Base-by-base conservation (phyloP, 2,888 invertebrate genomes). In the Chaitophorus viminalis region DNA sequence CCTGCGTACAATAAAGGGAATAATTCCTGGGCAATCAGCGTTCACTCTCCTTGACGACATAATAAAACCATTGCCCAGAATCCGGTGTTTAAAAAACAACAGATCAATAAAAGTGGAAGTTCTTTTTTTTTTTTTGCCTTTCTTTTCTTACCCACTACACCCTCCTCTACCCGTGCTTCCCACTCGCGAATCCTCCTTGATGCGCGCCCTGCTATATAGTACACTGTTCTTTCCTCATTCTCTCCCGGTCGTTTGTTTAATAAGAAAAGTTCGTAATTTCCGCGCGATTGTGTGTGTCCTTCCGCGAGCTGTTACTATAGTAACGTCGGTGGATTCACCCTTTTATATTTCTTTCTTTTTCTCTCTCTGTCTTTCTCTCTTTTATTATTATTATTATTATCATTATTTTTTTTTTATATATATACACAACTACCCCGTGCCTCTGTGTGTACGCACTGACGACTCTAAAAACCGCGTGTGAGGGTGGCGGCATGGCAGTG, bases 91-190 rank as follows among this genome's bases (percentile, higher is more conserved):
- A 86, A 86, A 86, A 86, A 86, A 86, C 86, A 86, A 86, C 86
- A 86, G 86, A 86, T 86, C 86, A 86, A 86, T 86, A 86, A 86
- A 86, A 86, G 86, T 86, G 86, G 86, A 86, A 86, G 86, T 86
- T 74, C 39, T 79, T 86, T 52, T 78, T 78, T n/a, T 77, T 72
- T 86, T 86, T 86, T 78, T 70, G 78, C 39, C 54, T 52, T 85
- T n/a, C 72, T 46, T 72, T 60, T 88, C 75, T 70, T 82, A 33
- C 36, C 54, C 82, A 17, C 46, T 36, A 39, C 6, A 29, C 39
- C 39, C 74, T 8, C 29, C 39, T 29, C 74, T 29, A 5, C 9
- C 31, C 46, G 11, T 9, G 60, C 46, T 0, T 46, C 46, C 78
- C 65, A 9, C 21, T 31, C 68, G 31, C 75, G 52, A 18, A 39